phyloP scores from a whole-genome alignment of 2,888 invertebrate genomes.

The Orgyia antiqua region DNA sequence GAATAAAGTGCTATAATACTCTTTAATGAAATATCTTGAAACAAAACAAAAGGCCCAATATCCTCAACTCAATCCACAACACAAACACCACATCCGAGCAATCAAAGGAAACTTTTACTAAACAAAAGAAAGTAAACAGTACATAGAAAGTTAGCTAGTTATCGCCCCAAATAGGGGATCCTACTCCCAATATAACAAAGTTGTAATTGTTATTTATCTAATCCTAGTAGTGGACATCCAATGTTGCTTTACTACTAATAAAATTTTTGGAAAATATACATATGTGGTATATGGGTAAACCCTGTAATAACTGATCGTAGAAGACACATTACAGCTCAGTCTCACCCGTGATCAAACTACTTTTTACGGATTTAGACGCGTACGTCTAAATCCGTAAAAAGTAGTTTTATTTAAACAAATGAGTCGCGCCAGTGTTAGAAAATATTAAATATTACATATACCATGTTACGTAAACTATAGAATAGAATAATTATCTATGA shows the following conservation, averaged over 20 bases:
- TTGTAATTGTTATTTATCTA: slow-evolving; percentile 51
- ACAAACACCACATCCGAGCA: slow-evolving; percentile 24
- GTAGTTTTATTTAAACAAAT: too few relatives aligned
- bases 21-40: background rate
- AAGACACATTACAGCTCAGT: too few relatives aligned
- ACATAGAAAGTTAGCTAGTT: slow-evolving; percentile 51
- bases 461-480: too few relatives aligned
- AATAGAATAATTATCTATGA: too few relatives aligned
- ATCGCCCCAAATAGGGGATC: slow-evolving; percentile 45
- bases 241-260: slow-evolving; percentile 14
- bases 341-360: too few relatives aligned
- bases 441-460: too few relatives aligned
- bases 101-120: slow-evolving; percentile 37
- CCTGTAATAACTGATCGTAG: too few relatives aligned
- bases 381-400: too few relatives aligned
- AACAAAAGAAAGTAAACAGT: slow-evolving; percentile 58
- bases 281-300: too few relatives aligned
- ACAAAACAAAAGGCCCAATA: slow-evolving; percentile 12
- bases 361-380: too few relatives aligned
- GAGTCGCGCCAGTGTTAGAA: too few relatives aligned
- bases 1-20: background rate
- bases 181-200: slow-evolving; percentile 45
- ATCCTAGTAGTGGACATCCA: slow-evolving; percentile 25
- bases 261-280: too few relatives aligned
- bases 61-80: slow-evolving; percentile 19